Conservation (phyloP, 2,797 vertebrate genomes). For the Melanotaenia boesemani region DNA sequence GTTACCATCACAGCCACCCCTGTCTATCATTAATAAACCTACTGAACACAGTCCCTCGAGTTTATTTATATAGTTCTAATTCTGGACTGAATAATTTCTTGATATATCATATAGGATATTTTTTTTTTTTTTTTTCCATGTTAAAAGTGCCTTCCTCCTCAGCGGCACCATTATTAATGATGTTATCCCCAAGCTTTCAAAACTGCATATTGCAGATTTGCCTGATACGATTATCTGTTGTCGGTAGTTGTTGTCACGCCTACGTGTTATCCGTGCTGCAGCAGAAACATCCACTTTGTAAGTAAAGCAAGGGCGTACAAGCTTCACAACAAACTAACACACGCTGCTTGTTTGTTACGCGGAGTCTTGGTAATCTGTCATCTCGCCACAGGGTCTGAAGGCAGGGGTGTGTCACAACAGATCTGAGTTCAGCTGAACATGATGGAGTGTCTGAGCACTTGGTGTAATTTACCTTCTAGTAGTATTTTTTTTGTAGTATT, state of each 20-base stretch:
- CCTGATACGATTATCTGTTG: background rate
- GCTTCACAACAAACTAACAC: background rate
- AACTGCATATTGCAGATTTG: background rate
- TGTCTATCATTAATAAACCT: background rate
- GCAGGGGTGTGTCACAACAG: constrained; percentile 49
- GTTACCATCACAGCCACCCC: background rate
- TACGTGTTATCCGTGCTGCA: background rate
- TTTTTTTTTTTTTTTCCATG: background rate
- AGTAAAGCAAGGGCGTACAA: background rate
- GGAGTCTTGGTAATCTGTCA: constrained; percentile 34
- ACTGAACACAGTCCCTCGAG: background rate
- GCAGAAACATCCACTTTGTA: background rate
- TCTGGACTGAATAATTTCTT: background rate
- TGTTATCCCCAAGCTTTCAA: background rate
- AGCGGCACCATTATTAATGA: background rate
- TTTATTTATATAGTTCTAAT: background rate
- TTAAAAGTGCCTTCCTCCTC: background rate
- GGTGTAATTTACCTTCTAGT: constrained; percentile 28
- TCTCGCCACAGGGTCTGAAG: constrained; percentile 23
- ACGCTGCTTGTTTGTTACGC: constrained; percentile 14
- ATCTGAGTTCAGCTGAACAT: constrained; percentile 37
- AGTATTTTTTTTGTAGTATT: too few relatives aligned
- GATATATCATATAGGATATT: background rate
- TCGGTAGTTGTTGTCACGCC: background rate
- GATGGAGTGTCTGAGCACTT: constrained; percentile 35